Evolutionary conservation across 2,888 invertebrate species (phyloP).

Genomic region (Serripes groenlandicus): DNA sequence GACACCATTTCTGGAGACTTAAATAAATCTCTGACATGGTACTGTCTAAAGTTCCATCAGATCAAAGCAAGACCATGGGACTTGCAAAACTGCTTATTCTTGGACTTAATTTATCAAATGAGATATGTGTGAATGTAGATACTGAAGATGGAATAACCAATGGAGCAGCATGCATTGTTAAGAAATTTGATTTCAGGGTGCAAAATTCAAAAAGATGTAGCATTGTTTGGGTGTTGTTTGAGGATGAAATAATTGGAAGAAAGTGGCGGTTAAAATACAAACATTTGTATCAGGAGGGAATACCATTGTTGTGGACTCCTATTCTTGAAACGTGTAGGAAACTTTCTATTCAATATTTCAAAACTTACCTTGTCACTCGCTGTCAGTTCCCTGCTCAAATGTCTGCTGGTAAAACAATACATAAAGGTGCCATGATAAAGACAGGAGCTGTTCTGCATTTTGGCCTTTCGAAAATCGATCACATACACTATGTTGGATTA

Average conservation of each 20-base stretch:
- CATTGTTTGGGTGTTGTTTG: slow-evolving; percentile 62
- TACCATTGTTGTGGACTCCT: slow-evolving; percentile 33
- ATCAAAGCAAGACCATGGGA: slow-evolving; percentile 39
- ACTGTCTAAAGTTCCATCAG: slow-evolving; percentile 41
- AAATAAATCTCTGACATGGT: slow-evolving; percentile 22
- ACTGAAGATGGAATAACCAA: slow-evolving; percentile 61
- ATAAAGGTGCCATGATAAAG: slow-evolving; percentile 60
- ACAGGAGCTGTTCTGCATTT: slow-evolving; percentile 50
- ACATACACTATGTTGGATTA: slow-evolving; percentile 64
- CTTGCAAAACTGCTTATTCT: slow-evolving; percentile 1
- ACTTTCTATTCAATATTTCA: slow-evolving; percentile 33
- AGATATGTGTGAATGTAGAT: slow-evolving; percentile 48
- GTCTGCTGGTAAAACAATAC: slow-evolving; percentile 61
- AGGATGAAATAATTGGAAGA: slow-evolving; percentile 37
- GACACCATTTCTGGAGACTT: slow-evolving; percentile 47
- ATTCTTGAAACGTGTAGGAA: slow-evolving; percentile 35
- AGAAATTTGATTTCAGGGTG: slow-evolving; percentile 38
- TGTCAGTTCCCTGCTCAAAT: slow-evolving; percentile 56
- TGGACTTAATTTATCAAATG: slow-evolving; percentile 27
- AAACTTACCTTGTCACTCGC: slow-evolving; percentile 36
- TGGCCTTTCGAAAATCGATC: slow-evolving; percentile 45
- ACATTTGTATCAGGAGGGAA: slow-evolving; percentile 36
- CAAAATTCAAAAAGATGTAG: slow-evolving; percentile 22
- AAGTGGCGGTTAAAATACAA: slow-evolving; percentile 31
- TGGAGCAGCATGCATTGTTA: slow-evolving; percentile 56